A percentile compares a stretch with the other conserved stretches of the same genome.
phyloP scores from a whole-genome alignment of 1,140 invertebrate species.

The Papilio polytes region DNA sequence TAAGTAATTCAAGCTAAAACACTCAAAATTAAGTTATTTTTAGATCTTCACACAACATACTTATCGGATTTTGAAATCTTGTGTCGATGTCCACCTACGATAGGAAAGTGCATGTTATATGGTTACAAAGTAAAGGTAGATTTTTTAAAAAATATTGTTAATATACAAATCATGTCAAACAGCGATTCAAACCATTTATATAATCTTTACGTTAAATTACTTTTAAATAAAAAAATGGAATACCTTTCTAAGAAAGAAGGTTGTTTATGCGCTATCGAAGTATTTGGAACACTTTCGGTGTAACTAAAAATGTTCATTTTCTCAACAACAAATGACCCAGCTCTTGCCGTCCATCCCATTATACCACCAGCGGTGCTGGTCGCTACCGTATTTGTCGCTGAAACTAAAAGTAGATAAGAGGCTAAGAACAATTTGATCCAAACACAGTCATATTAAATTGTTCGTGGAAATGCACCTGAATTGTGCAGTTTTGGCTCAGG shows the following conservation, averaged over 20 bases:
- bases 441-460: too few species aligned
- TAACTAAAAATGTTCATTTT: conserved; percentile 88
- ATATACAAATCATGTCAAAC: too few species aligned
- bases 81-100: conserved; percentile 33
- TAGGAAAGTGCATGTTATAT: background rate
- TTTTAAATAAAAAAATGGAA: conserved; percentile 4
- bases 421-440: too few species aligned
- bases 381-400: conserved; percentile 51
- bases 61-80: conserved; percentile 35
- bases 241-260: conserved; percentile 86
- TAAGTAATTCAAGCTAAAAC: conserved; percentile 25
- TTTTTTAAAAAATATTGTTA: too few species aligned
- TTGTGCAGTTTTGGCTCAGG: conserved; percentile 66
- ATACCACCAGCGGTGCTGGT: conserved; percentile 72
- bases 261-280: conserved; percentile 72
- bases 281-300: conserved; percentile 74
- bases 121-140: too few species aligned
- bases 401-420: conserved; percentile 17
- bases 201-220: too few species aligned
- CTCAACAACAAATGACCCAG: conserved; percentile 90
- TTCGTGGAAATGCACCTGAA: conserved; percentile 54
- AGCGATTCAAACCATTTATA: too few species aligned
- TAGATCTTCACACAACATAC: conserved; percentile 34
- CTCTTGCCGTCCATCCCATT: conserved; percentile 90
- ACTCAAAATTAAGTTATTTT: conserved; percentile 30